These are phyloP conservation scores for Protodeltote pygarga DNA, from an alignment of 2,888 invertebrate species.

Conservation along the genomic window DNA sequence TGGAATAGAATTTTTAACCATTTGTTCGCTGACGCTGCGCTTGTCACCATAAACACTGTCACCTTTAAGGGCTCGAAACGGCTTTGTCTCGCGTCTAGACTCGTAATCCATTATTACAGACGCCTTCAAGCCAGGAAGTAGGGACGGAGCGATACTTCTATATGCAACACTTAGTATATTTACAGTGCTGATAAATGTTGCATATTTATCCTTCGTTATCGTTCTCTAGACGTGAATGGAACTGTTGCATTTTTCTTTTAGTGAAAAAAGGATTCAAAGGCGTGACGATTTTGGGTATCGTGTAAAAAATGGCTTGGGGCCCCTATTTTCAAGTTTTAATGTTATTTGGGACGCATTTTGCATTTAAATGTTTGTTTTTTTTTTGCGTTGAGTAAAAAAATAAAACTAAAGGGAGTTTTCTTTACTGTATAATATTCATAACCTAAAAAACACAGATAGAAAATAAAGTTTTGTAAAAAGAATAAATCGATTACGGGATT, in stretches of 20 bases:
- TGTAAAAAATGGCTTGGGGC: conserved; percentile 12
- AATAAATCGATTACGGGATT: too few relatives aligned
- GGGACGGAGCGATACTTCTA: conserved; percentile 71
- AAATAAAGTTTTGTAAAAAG: too few relatives aligned
- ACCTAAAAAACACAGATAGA: too few relatives aligned
- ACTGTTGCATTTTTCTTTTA: conserved; percentile 77
- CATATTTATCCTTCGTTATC: conserved; percentile 77
- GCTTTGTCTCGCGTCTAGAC: conserved; percentile 83
- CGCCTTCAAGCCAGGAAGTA: conserved; percentile 64
- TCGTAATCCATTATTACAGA: conserved; percentile 83
- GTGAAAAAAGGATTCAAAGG: conserved; percentile 46
- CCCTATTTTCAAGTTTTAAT: not conserved
- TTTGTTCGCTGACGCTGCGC: conserved; percentile 41
- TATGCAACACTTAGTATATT: conserved; percentile 80
- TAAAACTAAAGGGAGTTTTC: too few relatives aligned
- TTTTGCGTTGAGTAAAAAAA: not conserved
- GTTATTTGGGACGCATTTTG: not conserved
- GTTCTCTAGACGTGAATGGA: conserved; percentile 68
- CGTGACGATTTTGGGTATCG: conserved; percentile 19
- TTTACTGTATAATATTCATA: too few relatives aligned
- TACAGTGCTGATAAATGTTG: conserved; percentile 78
- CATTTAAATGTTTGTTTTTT: too few relatives aligned
- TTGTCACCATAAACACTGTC: conserved; percentile 15
- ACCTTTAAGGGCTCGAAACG: conserved; percentile 71
- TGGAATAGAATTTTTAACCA: too few relatives aligned